Evolutionary conservation across 2,888 invertebrate genomes (phyloP), one percentile per base, ranked within the genome.

Genomic region (Muschampia staudingeri): DNA sequence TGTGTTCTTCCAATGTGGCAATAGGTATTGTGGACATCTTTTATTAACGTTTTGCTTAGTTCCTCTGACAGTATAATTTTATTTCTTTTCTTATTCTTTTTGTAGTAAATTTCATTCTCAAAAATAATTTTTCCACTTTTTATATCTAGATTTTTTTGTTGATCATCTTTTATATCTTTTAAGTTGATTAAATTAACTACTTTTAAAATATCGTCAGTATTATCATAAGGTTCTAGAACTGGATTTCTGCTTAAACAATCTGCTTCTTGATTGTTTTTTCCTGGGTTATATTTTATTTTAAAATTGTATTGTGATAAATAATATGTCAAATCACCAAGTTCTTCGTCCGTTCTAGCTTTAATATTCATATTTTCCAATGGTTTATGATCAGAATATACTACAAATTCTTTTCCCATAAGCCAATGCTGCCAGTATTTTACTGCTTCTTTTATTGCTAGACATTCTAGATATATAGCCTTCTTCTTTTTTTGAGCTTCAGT

Each of bases 191-290:
- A 19, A 56, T 56, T 56, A 19, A 56, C 19, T 3, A 56, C 56
- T 19, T 56, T 56, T 56, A 56, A 56, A 56, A 19, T 16, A 19
- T 56, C 56, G 5, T 56, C 56, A 19, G 8, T 9, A 19, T 56
- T 56, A 3, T 56, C 56, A 19, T 56, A 1, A 19, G 19, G 56
- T 19, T 56, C 19, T 3, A 56, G 19, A 19, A 56, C 56, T 19
- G 56, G 56, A 56, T 56, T 56, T 56, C 56, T 56, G 56, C 56
- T 56, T 19, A 56, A 56, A 19, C 56, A 19, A 19, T 56, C 56
- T 19, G 56, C 56, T 56, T 56, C 56, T 9, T 19, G 19, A 56
- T 56, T 56, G 16, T 9, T 19, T 19, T 56, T 56, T 19, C 56
- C 56, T 19, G 56, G 56, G 11, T 19, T 19, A 19, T 56, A 56